Conservation (phyloP, 1,140 invertebrate species). For the Bombus breviceps region DNA sequence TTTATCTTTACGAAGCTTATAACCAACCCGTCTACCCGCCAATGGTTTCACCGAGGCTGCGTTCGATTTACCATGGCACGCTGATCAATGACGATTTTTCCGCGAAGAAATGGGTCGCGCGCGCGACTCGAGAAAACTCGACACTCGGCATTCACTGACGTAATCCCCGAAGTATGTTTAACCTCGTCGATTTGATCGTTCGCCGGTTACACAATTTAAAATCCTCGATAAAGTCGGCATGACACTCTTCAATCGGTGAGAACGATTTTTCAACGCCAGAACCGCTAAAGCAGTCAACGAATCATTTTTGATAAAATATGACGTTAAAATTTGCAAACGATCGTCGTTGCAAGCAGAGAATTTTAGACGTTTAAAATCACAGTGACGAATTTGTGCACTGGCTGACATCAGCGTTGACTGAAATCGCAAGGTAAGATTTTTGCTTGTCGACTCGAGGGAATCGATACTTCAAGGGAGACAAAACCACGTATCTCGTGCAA, state of each 20-base stretch:
- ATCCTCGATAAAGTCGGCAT: neutral
- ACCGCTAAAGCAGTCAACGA: too few relatives aligned
- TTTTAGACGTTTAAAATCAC: too few relatives aligned
- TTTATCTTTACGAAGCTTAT: slow-evolving; percentile 11
- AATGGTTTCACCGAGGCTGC: neutral
- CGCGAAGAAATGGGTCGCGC: slow-evolving; percentile 20
- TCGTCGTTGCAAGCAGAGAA: too few relatives aligned
- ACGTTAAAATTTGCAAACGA: too few relatives aligned
- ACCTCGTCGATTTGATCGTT: slow-evolving; percentile 45
- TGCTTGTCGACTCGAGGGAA: neutral
- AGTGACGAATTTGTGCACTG: too few relatives aligned
- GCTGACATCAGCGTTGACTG: neutral
- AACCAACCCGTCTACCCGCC: neutral
- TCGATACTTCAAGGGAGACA: slow-evolving; percentile 4
- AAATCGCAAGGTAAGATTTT: neutral
- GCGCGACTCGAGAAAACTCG: slow-evolving; percentile 53
- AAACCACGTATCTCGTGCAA: neutral
- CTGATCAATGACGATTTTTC: slow-evolving; percentile 24
- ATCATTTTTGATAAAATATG: too few relatives aligned
- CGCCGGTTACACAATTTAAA: slow-evolving; percentile 29
- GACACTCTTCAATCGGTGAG: neutral
- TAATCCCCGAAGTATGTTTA: slow-evolving; percentile 49
- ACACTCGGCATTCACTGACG: slow-evolving; percentile 45
- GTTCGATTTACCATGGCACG: slow-evolving; percentile 17
- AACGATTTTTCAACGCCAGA: too few relatives aligned